Evolutionary conservation across 2,888 invertebrate species (phyloP).

Genomic region (Drosophila birchii): DNA sequence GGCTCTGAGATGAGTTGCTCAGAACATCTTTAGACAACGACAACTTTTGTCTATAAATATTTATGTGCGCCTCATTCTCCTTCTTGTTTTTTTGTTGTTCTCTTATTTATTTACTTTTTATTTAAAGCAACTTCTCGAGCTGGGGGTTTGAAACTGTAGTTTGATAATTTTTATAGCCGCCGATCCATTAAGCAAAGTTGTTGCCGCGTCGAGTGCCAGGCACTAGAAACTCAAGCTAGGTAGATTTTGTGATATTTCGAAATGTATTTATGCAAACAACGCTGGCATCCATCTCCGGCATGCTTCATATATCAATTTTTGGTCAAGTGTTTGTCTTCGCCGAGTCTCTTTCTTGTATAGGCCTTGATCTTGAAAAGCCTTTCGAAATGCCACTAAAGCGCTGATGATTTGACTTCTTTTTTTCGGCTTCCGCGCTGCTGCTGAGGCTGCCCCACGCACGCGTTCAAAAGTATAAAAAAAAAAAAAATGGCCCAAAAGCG

Average conservation of each 20-base stretch:
- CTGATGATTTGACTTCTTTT: constrained; percentile 38
- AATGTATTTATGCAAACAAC: constrained; percentile 73
- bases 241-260: constrained; percentile 53
- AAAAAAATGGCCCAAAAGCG: constrained; percentile 24
- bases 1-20: constrained; percentile 41
- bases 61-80: constrained; percentile 52
- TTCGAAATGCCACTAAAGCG: constrained; percentile 70
- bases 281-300: constrained; percentile 68
- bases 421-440: constrained; percentile 53
- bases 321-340: constrained; percentile 57
- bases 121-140: constrained; percentile 57
- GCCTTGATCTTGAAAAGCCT: constrained; percentile 78
- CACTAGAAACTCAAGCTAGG: constrained; percentile 55
- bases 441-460: constrained; percentile 53
- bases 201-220: constrained; percentile 60
- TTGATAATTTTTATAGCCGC: constrained; percentile 48
- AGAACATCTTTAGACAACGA: constrained; percentile 65
- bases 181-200: constrained; percentile 43
- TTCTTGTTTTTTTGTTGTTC: constrained; percentile 20
- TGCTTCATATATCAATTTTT: constrained; percentile 70
- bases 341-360: constrained; percentile 25
- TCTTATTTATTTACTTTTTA: constrained; percentile 66
- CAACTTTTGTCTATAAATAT: constrained; percentile 71
- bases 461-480: constrained; percentile 35
- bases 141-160: constrained; percentile 48